phyloP scores from a whole-genome alignment of 2,888 invertebrate species.

The Lydus trimaculatus region DNA sequence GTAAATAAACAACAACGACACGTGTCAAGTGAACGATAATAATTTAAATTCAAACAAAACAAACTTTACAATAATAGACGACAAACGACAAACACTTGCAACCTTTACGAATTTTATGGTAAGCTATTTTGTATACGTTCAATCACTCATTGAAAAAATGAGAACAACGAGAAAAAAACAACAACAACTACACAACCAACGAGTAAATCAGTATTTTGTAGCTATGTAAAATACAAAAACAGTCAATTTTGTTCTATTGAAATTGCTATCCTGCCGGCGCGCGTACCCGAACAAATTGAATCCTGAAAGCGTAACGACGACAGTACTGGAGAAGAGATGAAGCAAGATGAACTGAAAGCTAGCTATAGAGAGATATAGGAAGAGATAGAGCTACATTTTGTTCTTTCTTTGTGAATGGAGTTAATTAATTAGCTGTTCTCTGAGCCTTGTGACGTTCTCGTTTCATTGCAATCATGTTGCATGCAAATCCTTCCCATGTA shows the following conservation, averaged over 20 bases:
- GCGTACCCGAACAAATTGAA: conserved; percentile 50
- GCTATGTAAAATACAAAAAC: conserved; percentile 28
- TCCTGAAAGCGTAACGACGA: conserved; percentile 47
- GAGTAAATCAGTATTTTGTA: conserved; percentile 15
- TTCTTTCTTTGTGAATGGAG: conserved; percentile 51
- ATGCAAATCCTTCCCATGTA: conserved; percentile 44
- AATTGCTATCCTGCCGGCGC: conserved; percentile 44
- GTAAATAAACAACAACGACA: neutral
- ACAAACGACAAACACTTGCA: neutral
- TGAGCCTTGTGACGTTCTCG: conserved; percentile 43
- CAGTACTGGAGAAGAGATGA: conserved; percentile 29
- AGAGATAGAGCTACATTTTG: conserved; percentile 43
- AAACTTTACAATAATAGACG: neutral
- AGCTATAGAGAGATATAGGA: neutral
- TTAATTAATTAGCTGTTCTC: conserved; percentile 49
- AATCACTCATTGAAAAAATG: neutral
- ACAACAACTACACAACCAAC: too few species aligned
- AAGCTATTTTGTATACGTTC: neutral
- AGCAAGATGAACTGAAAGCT: neutral
- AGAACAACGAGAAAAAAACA: neutral
- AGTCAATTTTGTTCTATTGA: conserved; percentile 46
- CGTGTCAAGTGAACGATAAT: neutral
- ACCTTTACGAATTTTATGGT: neutral
- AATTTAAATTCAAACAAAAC: neutral
- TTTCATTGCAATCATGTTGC: conserved; percentile 46